Base-by-base conservation (phyloP, 2,797 vertebrate genomes). In the Poecile montanus region DNA sequence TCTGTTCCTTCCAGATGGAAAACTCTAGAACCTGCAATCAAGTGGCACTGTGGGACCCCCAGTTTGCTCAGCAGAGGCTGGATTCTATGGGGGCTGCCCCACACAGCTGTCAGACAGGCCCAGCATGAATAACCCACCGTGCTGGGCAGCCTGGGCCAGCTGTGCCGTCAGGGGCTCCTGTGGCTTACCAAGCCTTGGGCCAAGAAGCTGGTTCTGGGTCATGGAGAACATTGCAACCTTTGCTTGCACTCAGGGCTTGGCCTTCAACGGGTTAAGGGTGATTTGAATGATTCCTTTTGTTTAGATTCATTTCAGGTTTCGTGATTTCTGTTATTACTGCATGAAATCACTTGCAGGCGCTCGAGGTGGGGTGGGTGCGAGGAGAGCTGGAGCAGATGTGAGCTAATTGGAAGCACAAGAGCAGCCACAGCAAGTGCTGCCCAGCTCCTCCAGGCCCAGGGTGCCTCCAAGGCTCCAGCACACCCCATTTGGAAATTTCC, bases 251-350 rank as follows among this genome's bases (percentile, higher is more conserved):
- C 30, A 38, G 70, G 70, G 36, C 65, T 79, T 34, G 80, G 89
- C 25, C 67, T 60, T 47, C 75, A 44, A 95, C 0, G 89, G 81
- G 93, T 95, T 95, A 96, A 95, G 82, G 77, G 82, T 60, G 89
- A 96, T 94, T 93, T 77, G 89, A 96, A 87, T 88, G 67, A 92
- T 93, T 96, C 94, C 93, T 94, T 93, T 96, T 97, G 97, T 97
- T 97, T 97, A 97, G 97, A 95, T 95, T 97, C 96, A 96, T 95
- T 96, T 96, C 92, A 87, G 96, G 93, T 95, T 97, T 97, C 93
- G 96, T 97, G 97, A 97, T 97, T 96, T 95, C 93, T 96, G 93
- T 97, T 97, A 97, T 96, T 97, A 91, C 96, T 96, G 94, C 89
- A 87, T 58, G n/a, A 97, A 97, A 97, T 97, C 96, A 97, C 95